Conservation (phyloP, 2,797 vertebrate species). For the Liparis tanakae region DNA sequence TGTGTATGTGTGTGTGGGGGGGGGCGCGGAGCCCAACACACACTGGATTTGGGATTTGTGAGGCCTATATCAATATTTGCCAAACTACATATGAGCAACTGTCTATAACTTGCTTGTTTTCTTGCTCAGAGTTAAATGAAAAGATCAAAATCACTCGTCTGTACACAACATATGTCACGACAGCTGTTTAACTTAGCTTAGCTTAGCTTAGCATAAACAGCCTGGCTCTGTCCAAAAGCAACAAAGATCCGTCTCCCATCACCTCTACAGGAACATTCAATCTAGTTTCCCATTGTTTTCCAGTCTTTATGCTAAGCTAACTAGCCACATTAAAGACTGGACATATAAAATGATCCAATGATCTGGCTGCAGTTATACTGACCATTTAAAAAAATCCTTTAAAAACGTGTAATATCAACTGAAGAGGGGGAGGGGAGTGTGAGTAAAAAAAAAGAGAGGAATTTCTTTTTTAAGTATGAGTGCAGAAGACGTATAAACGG, state of each 20-base stretch:
- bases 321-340: not conserved
- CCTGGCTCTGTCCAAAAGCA: too few relatives aligned
- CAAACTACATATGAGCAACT: not conserved
- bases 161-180: not conserved
- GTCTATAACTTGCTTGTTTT: not conserved
- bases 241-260: not conserved
- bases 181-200: not conserved
- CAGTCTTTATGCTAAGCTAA: constrained; percentile 3
- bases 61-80: not conserved
- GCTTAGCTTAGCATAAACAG: not conserved
- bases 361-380: not conserved
- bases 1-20: not conserved
- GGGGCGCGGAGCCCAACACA: not conserved
- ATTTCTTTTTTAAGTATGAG: constrained; percentile 5
- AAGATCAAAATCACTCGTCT: not conserved
- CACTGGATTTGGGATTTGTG: not conserved
- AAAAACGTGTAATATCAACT: constrained; percentile 2
- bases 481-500: constrained; percentile 4
- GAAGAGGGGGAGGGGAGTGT: constrained; percentile 2
- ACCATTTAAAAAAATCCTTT: not conserved
- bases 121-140: not conserved
- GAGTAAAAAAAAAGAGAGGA: constrained; percentile 4
- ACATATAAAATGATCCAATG: not conserved
- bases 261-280: not conserved
- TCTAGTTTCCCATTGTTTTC: not conserved